Conservation (phyloP, 2,113 vertebrate genomes). For the Myotis yumanensis region DNA sequence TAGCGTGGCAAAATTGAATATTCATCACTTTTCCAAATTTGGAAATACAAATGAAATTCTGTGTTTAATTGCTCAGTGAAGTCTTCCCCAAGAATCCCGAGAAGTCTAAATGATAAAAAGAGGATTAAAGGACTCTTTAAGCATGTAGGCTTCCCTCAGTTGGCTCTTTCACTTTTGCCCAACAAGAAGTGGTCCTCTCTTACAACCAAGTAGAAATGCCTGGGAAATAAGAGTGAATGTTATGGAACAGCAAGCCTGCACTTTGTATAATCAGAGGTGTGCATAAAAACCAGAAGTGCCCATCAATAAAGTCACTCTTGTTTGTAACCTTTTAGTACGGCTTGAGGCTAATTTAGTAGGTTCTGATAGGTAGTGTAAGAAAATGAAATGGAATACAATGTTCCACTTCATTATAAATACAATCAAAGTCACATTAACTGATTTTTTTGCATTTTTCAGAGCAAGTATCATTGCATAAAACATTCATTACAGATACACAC, state of each 20-base stretch:
- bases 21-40: slow-evolving; percentile 67
- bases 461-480: neutral
- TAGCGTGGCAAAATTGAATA: slow-evolving; percentile 50
- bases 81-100: slow-evolving; percentile 16
- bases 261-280: neutral
- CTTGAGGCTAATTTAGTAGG: neutral
- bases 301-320: neutral
- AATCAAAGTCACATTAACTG: neutral
- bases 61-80: slow-evolving; percentile 56
- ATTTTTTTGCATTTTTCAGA: neutral
- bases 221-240: neutral
- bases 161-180: neutral
- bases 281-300: neutral
- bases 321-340: neutral
- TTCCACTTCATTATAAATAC: neutral
- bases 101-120: slow-evolving; percentile 36
- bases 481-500: neutral
- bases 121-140: slow-evolving; percentile 17
- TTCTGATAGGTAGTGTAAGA: neutral
- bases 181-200: neutral
- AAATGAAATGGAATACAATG: neutral
- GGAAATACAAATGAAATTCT: slow-evolving; percentile 50
- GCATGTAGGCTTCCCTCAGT: neutral
- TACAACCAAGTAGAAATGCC: neutral
- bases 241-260: neutral